Percentiles rank a stretch among this genome's conserved stretches.
phyloP scores from a whole-genome alignment of 2,797 vertebrate genomes.

The Tangara arthus region DNA sequence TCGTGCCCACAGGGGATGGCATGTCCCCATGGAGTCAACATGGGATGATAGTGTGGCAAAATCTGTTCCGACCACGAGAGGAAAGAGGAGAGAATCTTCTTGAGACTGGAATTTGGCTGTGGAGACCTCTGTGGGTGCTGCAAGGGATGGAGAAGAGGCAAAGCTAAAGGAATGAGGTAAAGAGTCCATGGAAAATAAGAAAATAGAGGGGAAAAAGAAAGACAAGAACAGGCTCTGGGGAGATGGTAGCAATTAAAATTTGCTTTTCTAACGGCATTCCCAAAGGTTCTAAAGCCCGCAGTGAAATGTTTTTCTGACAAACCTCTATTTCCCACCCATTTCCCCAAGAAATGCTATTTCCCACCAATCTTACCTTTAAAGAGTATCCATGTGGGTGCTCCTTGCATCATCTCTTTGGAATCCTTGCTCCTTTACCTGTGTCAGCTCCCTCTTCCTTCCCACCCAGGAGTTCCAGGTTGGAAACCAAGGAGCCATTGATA shows the following conservation, averaged over 20 bases:
- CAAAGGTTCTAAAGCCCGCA: background rate
- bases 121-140: background rate
- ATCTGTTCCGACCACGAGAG: background rate
- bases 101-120: background rate
- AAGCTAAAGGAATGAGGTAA: background rate
- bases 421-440: background rate
- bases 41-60: background rate
- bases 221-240: background rate
- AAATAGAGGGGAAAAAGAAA: accelerated
- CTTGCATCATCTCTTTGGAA: background rate
- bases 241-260: background rate
- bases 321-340: background rate
- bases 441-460: background rate
- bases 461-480: background rate
- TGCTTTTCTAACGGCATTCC: background rate
- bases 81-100: background rate
- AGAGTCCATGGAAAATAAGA: background rate
- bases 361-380: background rate
- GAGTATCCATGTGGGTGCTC: accelerated
- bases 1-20: accelerated
- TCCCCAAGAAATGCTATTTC: background rate
- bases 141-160: background rate
- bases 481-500: background rate
- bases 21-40: background rate
- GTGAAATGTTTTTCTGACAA: background rate